Percentiles rank a stretch among this genome's conserved stretches.
Evolutionary conservation across 2,888 invertebrate genomes (phyloP).

Genomic region (Melinopterus prodromus): DNA sequence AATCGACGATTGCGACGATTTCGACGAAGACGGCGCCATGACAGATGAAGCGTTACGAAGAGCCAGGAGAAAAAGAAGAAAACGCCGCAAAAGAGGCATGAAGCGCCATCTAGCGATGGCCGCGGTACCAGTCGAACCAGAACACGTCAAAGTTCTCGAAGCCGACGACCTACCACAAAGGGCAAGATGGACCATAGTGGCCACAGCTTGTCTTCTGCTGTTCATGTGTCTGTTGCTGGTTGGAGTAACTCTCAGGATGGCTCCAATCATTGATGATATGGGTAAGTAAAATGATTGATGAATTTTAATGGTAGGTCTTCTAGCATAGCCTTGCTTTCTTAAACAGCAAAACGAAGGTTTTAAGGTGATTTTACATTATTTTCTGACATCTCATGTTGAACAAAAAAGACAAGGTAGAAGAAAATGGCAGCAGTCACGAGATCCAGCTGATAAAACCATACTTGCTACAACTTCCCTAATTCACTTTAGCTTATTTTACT

Average conservation of each 20-base stretch:
- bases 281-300: too few relatives aligned
- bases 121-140: conserved; percentile 50
- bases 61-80: conserved; percentile 54
- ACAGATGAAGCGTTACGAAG: conserved; percentile 55
- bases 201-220: conserved; percentile 86
- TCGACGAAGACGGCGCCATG: conserved; percentile 51
- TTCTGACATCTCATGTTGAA: too few relatives aligned
- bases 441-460: too few relatives aligned
- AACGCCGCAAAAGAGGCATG: conserved; percentile 54
- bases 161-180: conserved; percentile 85
- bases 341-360: too few relatives aligned
- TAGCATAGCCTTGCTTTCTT: too few relatives aligned
- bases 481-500: not conserved
- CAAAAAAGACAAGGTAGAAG: too few relatives aligned
- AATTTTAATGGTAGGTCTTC: too few relatives aligned
- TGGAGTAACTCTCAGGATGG: conserved; percentile 91
- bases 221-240: conserved; percentile 90
- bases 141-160: conserved; percentile 68
- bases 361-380: too few relatives aligned
- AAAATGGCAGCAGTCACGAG: too few relatives aligned
- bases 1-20: conserved; percentile 59
- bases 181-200: conserved; percentile 90
- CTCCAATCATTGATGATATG: conserved; percentile 94
- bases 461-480: not conserved
- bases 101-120: conserved; percentile 46